phyloP scores from a whole-genome alignment of 2,113 vertebrate species.

The Rhynchopsitta pachyrhyncha region DNA sequence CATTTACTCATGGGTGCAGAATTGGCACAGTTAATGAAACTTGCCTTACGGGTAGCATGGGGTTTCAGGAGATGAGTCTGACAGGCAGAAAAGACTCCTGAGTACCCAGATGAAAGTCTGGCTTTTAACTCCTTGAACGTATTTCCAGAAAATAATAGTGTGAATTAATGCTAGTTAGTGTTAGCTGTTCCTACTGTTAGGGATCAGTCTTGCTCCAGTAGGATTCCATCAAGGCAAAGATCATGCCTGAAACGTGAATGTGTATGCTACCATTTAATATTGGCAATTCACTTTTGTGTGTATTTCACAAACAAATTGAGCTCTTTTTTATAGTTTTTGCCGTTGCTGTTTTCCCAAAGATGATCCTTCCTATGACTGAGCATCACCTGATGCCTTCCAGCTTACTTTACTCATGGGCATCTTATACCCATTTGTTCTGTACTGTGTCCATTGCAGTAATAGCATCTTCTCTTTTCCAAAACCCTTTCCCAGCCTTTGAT shows the following conservation, averaged over 20 bases:
- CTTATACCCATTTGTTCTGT: neutral
- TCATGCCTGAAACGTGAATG: neutral
- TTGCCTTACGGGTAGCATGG: slow-evolving; percentile 29
- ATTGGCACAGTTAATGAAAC: slow-evolving; percentile 62
- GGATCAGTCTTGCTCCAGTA: neutral
- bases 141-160: slow-evolving; percentile 18
- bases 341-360: neutral
- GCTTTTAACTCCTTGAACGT: slow-evolving; percentile 50
- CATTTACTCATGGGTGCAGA: slow-evolving; percentile 60
- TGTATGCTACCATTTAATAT: neutral
- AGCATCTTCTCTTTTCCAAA: neutral
- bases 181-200: slow-evolving; percentile 15
- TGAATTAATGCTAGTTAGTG: slow-evolving; percentile 17
- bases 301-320: neutral
- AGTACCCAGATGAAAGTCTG: slow-evolving; percentile 47
- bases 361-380: neutral
- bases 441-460: neutral
- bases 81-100: slow-evolving; percentile 43
- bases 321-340: neutral
- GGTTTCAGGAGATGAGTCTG: slow-evolving; percentile 44
- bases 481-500: neutral
- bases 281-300: neutral
- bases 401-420: neutral
- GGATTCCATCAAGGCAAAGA: neutral
- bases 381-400: neutral